Evolutionary conservation across 2,888 invertebrate species (phyloP).

Genomic region (Copidosoma aretas): DNA sequence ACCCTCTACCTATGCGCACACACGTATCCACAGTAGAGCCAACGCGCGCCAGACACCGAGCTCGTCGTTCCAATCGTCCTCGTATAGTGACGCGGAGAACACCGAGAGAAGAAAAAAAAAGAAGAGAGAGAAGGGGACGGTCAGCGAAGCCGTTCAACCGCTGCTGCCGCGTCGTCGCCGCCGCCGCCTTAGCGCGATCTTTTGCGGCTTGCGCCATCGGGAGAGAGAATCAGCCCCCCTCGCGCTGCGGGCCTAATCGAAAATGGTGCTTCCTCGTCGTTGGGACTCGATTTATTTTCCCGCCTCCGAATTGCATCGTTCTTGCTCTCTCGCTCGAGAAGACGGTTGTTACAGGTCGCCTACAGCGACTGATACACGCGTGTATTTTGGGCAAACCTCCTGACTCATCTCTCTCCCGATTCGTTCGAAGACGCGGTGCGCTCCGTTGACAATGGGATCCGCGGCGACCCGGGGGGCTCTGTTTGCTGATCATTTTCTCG

Average conservation of each 20-base stretch:
- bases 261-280: constrained; percentile 12
- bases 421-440: too few relatives aligned
- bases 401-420: too few relatives aligned
- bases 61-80: not conserved
- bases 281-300: constrained; percentile 23
- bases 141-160: constrained; percentile 9
- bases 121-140: constrained; percentile 11
- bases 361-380: too few relatives aligned
- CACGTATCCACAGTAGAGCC: too few relatives aligned
- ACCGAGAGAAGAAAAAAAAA: constrained; percentile 9
- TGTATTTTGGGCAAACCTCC: too few relatives aligned
- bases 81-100: not conserved
- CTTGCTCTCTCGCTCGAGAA: not conserved
- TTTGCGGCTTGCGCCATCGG: constrained; percentile 3
- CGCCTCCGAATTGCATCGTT: not conserved
- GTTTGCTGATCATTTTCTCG: too few relatives aligned
- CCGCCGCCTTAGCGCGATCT: not conserved
- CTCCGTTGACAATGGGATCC: too few relatives aligned
- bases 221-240: constrained; percentile 10
- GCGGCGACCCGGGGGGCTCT: too few relatives aligned
- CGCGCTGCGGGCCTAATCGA: constrained; percentile 17
- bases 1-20: too few relatives aligned
- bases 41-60: too few relatives aligned
- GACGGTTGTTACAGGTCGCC: too few relatives aligned
- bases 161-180: too few relatives aligned